Percentiles rank a stretch among this genome's conserved stretches.
These are phyloP conservation scores for Acleris literana DNA, from an alignment of 2,888 invertebrate genomes.

Conservation along the genomic window DNA sequence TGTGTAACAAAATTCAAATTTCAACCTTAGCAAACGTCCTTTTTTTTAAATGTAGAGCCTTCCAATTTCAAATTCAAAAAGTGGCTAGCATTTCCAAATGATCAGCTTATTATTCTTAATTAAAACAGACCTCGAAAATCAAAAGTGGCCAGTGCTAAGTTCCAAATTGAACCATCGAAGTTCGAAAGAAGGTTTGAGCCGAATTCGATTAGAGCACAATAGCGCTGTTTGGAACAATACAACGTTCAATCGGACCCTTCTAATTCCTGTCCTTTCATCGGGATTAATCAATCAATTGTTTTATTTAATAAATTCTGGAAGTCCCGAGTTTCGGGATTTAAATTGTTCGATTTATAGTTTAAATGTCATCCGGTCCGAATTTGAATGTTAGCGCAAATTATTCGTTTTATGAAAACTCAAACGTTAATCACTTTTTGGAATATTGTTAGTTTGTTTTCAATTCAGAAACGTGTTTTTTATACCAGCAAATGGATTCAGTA, in stretches of 20 bases:
- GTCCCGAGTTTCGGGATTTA: conserved; percentile 26
- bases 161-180: conserved; percentile 25
- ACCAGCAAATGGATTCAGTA: too few species aligned
- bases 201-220: conserved; percentile 34
- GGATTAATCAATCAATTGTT: conserved; percentile 56
- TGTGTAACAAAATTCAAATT: background rate
- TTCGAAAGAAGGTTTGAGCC: conserved; percentile 34
- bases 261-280: conserved; percentile 50
- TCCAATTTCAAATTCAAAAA: too few species aligned
- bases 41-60: too few species aligned
- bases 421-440: too few species aligned
- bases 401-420: too few species aligned
- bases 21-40: too few species aligned
- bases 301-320: conserved; percentile 43
- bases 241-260: conserved; percentile 41
- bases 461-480: too few species aligned
- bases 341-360: conserved; percentile 37
- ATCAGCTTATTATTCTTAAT: conserved; percentile 17
- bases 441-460: too few species aligned
- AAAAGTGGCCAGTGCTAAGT: conserved; percentile 29
- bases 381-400: conserved; percentile 3
- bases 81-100: too few species aligned
- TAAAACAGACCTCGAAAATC: conserved; percentile 10
- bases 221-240: conserved; percentile 32
- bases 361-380: conserved; percentile 30